Evolutionary conservation across 2,113 vertebrate genomes (phyloP).

Genomic region (Leptosomus discolor): DNA sequence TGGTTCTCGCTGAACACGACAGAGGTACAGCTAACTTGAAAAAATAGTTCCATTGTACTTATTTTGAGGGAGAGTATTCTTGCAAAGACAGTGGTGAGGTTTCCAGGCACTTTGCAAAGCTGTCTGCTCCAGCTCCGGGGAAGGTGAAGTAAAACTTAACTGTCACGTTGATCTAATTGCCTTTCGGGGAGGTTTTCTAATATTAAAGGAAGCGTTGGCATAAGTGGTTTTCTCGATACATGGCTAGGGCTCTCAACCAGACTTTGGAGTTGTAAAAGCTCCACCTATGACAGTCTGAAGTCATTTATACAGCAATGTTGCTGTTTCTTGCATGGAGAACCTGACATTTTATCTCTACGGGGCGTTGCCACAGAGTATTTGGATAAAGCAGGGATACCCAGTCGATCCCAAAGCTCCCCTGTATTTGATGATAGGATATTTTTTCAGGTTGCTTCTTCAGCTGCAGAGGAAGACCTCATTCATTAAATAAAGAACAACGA

Average conservation of each 20-base stretch:
- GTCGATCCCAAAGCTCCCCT: not conserved
- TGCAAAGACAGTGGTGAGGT: not conserved
- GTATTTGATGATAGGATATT: not conserved
- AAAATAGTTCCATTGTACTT: not conserved
- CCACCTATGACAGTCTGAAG: not conserved
- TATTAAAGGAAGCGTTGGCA: not conserved
- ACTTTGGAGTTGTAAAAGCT: not conserved
- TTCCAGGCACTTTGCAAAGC: not conserved
- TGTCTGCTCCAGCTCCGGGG: not conserved
- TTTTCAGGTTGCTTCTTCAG: not conserved
- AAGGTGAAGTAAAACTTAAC: not conserved
- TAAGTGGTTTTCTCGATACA: not conserved
- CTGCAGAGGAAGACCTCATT: not conserved
- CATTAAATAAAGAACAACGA: not conserved
- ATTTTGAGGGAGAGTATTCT: not conserved
- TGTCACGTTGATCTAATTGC: not conserved
- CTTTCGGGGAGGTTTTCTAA: not conserved
- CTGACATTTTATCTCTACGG: not conserved
- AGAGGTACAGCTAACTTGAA: not conserved
- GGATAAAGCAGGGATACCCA: not conserved
- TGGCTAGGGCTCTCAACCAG: not conserved
- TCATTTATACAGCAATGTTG: not conserved
- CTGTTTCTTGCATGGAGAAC: not conserved
- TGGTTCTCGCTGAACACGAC: not conserved
- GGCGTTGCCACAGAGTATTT: not conserved